These are phyloP conservation scores for Propithecus deckenii DNA, from an alignment of 2,797 vertebrate genomes.

Conservation along the genomic window DNA sequence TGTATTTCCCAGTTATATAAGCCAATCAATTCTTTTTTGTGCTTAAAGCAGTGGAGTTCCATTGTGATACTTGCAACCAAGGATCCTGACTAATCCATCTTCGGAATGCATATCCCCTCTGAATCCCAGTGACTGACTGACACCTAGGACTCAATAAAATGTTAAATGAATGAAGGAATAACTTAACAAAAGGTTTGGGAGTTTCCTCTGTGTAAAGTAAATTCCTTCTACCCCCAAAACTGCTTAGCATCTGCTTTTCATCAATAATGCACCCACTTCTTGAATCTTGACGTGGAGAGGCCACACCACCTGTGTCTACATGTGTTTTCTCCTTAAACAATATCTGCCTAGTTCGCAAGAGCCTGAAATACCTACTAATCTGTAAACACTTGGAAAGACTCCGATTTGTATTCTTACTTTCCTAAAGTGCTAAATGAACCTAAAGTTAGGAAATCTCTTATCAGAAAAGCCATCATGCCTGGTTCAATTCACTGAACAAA, in stretches of 20 bases:
- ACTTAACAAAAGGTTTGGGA: neutral
- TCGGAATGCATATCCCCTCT: neutral
- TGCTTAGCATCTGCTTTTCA: neutral
- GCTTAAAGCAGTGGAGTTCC: neutral
- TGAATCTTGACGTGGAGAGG: neutral
- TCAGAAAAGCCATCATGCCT: neutral
- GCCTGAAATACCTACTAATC: neutral
- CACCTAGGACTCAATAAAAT: neutral
- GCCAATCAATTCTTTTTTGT: neutral
- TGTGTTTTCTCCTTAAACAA: neutral
- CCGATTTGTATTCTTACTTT: constrained; percentile 3
- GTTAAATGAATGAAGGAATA: neutral
- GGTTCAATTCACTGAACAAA: neutral
- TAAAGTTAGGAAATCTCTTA: constrained; percentile 38
- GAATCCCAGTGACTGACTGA: neutral
- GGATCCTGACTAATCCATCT: neutral
- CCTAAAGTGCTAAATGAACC: neutral
- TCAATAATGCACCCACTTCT: neutral
- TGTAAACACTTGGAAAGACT: constrained; percentile 22
- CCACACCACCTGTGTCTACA: neutral
- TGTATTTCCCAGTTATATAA: neutral
- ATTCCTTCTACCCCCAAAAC: neutral
- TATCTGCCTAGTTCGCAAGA: constrained; percentile 13
- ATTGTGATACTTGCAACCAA: neutral
- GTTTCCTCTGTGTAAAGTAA: neutral